Evolutionary conservation across 64 coral and sea anemone species (phyloP).

Genomic region (Stylophora pistillata): DNA sequence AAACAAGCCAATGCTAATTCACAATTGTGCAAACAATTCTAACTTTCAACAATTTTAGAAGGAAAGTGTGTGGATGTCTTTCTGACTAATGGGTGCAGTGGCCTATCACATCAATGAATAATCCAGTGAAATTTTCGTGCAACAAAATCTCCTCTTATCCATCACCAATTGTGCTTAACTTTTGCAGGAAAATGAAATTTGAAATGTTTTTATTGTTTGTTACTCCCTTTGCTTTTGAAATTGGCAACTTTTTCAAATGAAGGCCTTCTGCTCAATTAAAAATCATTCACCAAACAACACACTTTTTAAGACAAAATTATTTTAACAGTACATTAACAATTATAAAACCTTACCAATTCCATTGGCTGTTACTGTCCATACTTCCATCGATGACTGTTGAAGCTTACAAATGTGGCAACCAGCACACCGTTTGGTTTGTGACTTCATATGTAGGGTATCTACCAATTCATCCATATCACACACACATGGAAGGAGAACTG

Average conservation of each 20-base stretch:
- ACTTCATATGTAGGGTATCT: not conserved
- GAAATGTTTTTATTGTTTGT: too few relatives aligned
- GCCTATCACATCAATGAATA: too few relatives aligned
- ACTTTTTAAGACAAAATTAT: not conserved
- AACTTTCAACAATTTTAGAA: too few relatives aligned
- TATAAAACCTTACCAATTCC: constrained; percentile 22
- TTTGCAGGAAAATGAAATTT: too few relatives aligned
- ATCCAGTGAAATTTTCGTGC: too few relatives aligned
- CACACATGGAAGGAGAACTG: constrained; percentile 5
- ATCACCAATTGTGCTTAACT: too few relatives aligned
- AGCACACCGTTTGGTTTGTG: not conserved
- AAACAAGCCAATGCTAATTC: not conserved
- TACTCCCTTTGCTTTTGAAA: too few relatives aligned
- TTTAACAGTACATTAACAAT: not conserved
- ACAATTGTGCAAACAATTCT: too few relatives aligned
- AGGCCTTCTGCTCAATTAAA: not conserved
- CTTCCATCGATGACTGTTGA: constrained; percentile 37
- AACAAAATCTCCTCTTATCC: too few relatives aligned
- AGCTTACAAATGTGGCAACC: constrained; percentile 9
- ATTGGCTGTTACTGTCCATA: constrained; percentile 24
- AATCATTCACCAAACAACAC: not conserved
- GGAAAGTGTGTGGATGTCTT: too few relatives aligned
- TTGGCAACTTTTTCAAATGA: too few relatives aligned
- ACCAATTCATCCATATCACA: constrained; percentile 21
- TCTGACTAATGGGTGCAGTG: too few relatives aligned